Evolutionary conservation across 2,797 vertebrate species (phyloP).

Genomic region (Leptatherina wallacei): DNA sequence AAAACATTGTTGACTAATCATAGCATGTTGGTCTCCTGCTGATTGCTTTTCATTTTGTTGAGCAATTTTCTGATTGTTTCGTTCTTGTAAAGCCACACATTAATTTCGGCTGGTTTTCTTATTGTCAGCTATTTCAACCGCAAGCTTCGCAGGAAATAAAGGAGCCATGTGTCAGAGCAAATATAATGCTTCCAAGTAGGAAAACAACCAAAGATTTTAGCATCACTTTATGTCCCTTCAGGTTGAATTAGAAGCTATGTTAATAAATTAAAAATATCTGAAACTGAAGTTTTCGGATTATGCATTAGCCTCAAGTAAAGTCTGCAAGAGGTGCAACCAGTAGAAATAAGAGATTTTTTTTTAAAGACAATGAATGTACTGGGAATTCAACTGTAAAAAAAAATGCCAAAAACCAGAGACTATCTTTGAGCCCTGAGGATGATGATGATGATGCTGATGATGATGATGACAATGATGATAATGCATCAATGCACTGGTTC

Average conservation of each 20-base stretch:
- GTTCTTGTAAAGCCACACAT: conserved; percentile 27
- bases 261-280: conserved; percentile 17
- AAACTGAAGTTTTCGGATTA: background rate
- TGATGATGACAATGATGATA: too few species aligned
- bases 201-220: background rate
- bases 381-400: too few species aligned
- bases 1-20: conserved; percentile 34
- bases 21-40: conserved; percentile 12
- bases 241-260: conserved; percentile 7
- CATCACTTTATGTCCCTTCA: conserved; percentile 2
- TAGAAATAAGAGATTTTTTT: background rate
- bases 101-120: conserved; percentile 14
- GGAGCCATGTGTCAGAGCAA: conserved; percentile 1
- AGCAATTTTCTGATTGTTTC: conserved; percentile 29
- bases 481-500: too few species aligned
- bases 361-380: background rate
- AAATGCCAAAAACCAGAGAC: too few species aligned
- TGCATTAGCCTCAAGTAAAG: background rate
- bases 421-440: too few species aligned
- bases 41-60: conserved; percentile 50
- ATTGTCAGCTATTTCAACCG: conserved; percentile 6
- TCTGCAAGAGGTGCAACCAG: conserved; percentile 1
- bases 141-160: conserved; percentile 10
- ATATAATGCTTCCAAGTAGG: background rate
- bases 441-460: too few species aligned